A percentile compares a stretch with the other conserved stretches of the same genome.
Evolutionary conservation across 2,888 invertebrate genomes (phyloP).

Genomic region (Diarsia mendica): DNA sequence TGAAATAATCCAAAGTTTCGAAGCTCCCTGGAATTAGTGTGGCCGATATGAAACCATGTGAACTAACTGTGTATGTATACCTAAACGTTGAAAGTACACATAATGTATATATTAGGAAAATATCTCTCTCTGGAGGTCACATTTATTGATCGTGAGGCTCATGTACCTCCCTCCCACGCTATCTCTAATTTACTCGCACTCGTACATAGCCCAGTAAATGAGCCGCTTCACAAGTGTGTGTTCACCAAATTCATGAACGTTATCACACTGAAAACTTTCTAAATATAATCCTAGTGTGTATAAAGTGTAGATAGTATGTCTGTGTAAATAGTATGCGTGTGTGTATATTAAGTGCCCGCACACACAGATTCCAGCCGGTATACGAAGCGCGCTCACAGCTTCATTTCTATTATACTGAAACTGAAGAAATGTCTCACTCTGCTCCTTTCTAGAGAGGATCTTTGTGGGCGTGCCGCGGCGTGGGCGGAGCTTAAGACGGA

Average conservation of each 20-base stretch:
- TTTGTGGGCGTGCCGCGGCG: slow-evolving; percentile 84
- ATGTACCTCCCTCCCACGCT: slow-evolving; percentile 62
- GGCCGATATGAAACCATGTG: not conserved
- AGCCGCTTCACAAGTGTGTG: slow-evolving; percentile 47
- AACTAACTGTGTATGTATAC: not conserved
- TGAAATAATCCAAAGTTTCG: not conserved
- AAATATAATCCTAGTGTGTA: slow-evolving; percentile 46
- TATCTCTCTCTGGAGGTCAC: slow-evolving; percentile 36
- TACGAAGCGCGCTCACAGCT: slow-evolving; percentile 68
- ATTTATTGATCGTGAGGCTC: slow-evolving; percentile 67
- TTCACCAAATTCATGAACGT: slow-evolving; percentile 39
- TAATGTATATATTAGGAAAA: slow-evolving; percentile 10
- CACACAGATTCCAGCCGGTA: slow-evolving; percentile 57
- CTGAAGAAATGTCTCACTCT: slow-evolving; percentile 85
- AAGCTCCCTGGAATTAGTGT: not conserved
- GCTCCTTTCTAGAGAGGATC: slow-evolving; percentile 77
- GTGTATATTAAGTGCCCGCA: slow-evolving; percentile 55
- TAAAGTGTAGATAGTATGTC: slow-evolving; percentile 22
- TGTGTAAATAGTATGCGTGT: slow-evolving; percentile 36
- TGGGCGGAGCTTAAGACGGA: slow-evolving; percentile 86
- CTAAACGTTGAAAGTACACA: not conserved
- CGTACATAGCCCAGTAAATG: slow-evolving; percentile 55
- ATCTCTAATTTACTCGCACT: slow-evolving; percentile 61
- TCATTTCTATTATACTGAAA: slow-evolving; percentile 79
- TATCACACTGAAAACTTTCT: slow-evolving; percentile 49